These are phyloP conservation scores for Polydrusus tereticollis DNA, from an alignment of 2,888 invertebrate species.

Conservation along the genomic window DNA sequence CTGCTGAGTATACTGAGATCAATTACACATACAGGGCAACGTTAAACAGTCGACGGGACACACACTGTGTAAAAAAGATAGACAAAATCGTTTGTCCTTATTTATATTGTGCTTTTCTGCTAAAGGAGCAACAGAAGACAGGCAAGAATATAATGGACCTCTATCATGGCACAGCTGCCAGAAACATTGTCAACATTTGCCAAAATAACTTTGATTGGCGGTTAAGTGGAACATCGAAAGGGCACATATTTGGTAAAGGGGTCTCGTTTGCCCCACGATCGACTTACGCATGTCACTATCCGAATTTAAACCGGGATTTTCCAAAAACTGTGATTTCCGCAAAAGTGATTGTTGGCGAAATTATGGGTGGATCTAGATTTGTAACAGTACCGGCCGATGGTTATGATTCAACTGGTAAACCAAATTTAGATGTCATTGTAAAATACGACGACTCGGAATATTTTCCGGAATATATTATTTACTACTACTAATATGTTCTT, in stretches of 20 bases:
- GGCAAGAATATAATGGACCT: background rate
- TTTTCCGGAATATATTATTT: slow-evolving; percentile 42
- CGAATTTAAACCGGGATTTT: background rate
- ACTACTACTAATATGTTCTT: no score
- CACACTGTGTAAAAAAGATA: background rate
- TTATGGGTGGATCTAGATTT: slow-evolving; percentile 11
- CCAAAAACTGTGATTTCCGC: slow-evolving; percentile 41
- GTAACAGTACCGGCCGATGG: slow-evolving; percentile 34
- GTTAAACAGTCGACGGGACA: background rate
- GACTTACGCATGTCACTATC: slow-evolving; percentile 49
- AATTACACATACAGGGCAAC: background rate
- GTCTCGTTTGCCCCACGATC: slow-evolving; percentile 48
- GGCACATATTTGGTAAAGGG: slow-evolving; percentile 45
- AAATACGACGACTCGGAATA: slow-evolving; percentile 48
- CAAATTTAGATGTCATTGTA: slow-evolving; percentile 38
- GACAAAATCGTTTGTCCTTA: background rate
- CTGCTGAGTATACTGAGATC: background rate
- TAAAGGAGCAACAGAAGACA: background rate
- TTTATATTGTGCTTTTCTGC: background rate
- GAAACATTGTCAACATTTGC: slow-evolving; percentile 26
- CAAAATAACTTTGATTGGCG: slow-evolving; percentile 39
- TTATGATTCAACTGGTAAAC: slow-evolving; percentile 38
- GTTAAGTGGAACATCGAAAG: slow-evolving; percentile 5
- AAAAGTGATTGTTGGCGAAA: slow-evolving; percentile 32
- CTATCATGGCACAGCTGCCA: slow-evolving; percentile 38